Evolutionary conservation across 2,797 vertebrate species (phyloP), one percentile per base, ranked within the genome.

Genomic region (Cynodonichthys magdalenae): DNA sequence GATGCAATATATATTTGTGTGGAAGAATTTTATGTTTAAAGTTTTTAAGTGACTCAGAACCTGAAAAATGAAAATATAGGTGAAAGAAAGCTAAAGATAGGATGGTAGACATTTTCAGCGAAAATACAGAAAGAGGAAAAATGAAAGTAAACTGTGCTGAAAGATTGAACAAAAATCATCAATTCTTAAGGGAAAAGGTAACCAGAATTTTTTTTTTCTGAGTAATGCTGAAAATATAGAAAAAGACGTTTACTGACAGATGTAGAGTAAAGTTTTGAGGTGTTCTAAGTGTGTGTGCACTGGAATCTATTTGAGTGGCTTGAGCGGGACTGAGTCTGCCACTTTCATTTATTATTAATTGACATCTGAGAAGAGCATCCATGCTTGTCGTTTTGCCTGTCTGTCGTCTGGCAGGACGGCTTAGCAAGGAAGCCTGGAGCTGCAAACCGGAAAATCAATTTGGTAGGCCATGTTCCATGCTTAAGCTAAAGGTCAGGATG

Each of bases 371-470:
- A 69, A 64, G 61, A 77, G 42, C 52, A 54, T 76, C 59, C 58
- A 64, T 61, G 49, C 24, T 27, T 44, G 20, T 15, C 55, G 59
- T 51, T 60, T 62, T 49, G 36, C 53, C 20, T 12, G 54, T 19
- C 56, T 82, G 59, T 63, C 58, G 39, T 41, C 63, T 80, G 29
- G 54, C 46, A 61, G 71, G 46, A n/a, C 59, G 54, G 20, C 59
- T 55, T 53, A 60, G 78, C 65, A 69, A 58, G 53, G 24, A 69
- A 76, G 45, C 54, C 66, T 69, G 75, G 67, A 77, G 75, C 65
- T 76, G 67, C 60, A 87, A 89, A 83, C 63, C 61, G 82, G 70
- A 74, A 85, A 89, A 89, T 89, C 82, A 70, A 84, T 89, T 86
- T 83, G 67, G 45, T 39, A 47, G 66, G 66, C 61, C 49, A 41